phyloP scores from a whole-genome alignment of 1,140 invertebrate genomes.

The Xylocopa sonorina region DNA sequence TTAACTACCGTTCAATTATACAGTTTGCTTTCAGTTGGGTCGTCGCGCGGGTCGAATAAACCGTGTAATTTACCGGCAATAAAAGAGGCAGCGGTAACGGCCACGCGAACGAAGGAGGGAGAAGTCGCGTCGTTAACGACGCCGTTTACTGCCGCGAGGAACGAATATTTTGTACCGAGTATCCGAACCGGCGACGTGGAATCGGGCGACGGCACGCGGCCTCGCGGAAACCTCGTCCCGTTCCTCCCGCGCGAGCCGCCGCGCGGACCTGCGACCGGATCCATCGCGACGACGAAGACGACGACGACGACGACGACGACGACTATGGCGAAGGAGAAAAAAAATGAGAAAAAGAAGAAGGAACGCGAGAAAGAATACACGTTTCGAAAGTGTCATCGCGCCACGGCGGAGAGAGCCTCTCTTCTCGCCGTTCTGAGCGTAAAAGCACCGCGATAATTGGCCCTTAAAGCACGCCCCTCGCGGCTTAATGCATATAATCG shows the following conservation, averaged over 20 bases:
- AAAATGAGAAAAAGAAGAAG: too few species aligned
- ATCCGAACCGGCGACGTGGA: conserved; percentile 31
- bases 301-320: not conserved
- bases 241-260: too few species aligned
- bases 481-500: conserved; percentile 58
- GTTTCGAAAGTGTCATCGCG: conserved; percentile 29
- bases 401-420: not conserved
- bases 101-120: conserved; percentile 19
- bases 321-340: too few species aligned
- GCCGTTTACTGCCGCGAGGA: conserved; percentile 78
- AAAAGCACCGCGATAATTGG: conserved; percentile 54
- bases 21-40: conserved; percentile 69
- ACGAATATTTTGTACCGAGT: conserved; percentile 79
- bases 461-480: conserved; percentile 47
- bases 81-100: conserved; percentile 72
- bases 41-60: conserved; percentile 76
- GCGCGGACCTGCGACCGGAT: not conserved
- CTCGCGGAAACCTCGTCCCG: not conserved
- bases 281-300: not conserved
- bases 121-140: conserved; percentile 77
- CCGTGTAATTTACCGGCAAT: conserved; percentile 80
- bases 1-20: conserved; percentile 76
- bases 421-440: conserved; percentile 13
- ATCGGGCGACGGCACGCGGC: conserved; percentile 33
- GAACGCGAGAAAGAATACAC: conserved; percentile 13